Conservation (phyloP, 2,888 invertebrate species). For the Agriopis leucophaearia region DNA sequence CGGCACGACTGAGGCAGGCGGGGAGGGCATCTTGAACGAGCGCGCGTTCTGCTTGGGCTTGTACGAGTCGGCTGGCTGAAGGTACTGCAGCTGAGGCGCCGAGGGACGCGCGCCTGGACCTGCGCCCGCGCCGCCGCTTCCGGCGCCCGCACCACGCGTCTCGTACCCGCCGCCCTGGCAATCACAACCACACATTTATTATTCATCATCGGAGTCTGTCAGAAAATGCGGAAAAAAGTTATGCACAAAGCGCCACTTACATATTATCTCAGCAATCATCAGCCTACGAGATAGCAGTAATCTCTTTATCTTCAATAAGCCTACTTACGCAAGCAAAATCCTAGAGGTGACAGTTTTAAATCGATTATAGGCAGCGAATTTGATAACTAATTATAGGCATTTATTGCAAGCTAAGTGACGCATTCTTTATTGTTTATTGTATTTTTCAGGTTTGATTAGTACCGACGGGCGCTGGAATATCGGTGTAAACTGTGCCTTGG, state of each 20-base stretch:
- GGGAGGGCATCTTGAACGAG: conserved; percentile 82
- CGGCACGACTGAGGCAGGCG: conserved; percentile 70
- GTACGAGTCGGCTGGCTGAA: conserved; percentile 65
- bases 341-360: conserved; percentile 6
- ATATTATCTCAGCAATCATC: conserved; percentile 9
- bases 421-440: background rate
- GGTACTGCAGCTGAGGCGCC: conserved; percentile 70
- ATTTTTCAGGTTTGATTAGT: background rate
- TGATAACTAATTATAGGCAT: no score
- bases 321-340: conserved; percentile 4
- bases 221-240: background rate
- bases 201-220: no score
- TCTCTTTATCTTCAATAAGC: conserved; percentile 13
- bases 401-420: conserved; percentile 1
- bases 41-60: conserved; percentile 66
- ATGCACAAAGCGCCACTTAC: background rate
- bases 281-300: conserved; percentile 12
- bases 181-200: background rate
- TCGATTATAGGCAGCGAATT: conserved; percentile 1
- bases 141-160: background rate
- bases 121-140: conserved; percentile 29
- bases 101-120: conserved; percentile 51
- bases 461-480: background rate
- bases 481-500: no score
- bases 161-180: conserved; percentile 12